Evolutionary conservation across 2,113 vertebrate genomes (phyloP).

Genomic region (Megaptera novaeangliae): DNA sequence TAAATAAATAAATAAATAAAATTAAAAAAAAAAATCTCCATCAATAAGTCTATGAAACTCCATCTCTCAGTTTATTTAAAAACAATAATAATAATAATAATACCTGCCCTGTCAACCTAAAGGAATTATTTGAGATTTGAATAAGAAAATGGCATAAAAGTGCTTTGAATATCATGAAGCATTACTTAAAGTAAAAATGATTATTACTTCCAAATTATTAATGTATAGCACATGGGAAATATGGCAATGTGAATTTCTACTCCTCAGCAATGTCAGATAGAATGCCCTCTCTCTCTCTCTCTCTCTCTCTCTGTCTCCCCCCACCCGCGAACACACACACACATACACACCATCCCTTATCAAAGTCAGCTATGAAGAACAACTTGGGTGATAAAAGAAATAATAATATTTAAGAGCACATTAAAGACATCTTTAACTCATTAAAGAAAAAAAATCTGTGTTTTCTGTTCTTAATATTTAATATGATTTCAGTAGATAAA

Average conservation of each 20-base stretch:
- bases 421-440: not conserved
- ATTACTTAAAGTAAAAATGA: not conserved
- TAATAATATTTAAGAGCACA: not conserved
- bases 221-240: not conserved
- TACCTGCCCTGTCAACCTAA: not conserved
- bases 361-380: not conserved
- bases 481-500: not conserved
- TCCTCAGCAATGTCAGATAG: not conserved
- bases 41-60: too few relatives aligned
- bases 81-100: not conserved
- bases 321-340: not conserved
- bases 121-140: not conserved
- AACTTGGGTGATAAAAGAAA: not conserved
- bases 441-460: not conserved
- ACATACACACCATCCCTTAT: not conserved
- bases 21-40: too few relatives aligned
- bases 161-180: not conserved
- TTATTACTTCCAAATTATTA: not conserved
- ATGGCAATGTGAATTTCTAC: not conserved
- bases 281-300: not conserved
- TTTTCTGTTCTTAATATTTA: not conserved
- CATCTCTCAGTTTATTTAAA: too few relatives aligned
- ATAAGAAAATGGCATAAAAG: not conserved
- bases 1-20: too few relatives aligned
- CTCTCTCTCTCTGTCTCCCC: too few relatives aligned